phyloP scores from a whole-genome alignment of 2,888 invertebrate genomes.

The Pegoplata infirma region DNA sequence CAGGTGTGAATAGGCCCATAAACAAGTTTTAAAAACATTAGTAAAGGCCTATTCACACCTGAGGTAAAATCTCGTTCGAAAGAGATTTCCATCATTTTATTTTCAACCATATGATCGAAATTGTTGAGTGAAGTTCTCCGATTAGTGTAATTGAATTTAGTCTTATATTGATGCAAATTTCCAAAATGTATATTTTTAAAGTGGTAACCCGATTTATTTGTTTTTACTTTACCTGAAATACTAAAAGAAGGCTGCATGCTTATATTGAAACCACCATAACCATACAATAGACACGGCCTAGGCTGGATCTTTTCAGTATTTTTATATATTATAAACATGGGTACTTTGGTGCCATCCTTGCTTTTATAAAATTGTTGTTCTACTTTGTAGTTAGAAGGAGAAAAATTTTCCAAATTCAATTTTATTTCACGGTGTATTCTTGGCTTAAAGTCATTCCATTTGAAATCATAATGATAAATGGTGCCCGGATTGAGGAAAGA shows the following conservation, averaged over 20 bases:
- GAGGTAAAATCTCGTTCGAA: no score
- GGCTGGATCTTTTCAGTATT: conserved; percentile 80
- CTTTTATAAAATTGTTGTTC: conserved; percentile 95
- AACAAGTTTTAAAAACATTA: no score
- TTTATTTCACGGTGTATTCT: conserved; percentile 89
- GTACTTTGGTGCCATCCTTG: conserved; percentile 95
- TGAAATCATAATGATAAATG: conserved; percentile 92
- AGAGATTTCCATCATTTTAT: no score
- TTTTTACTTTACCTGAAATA: conserved; percentile 79
- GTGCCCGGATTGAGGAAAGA: conserved; percentile 93
- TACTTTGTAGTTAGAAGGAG: conserved; percentile 87
- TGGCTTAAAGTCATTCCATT: conserved; percentile 81
- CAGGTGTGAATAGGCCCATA: no score
- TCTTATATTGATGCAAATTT: no score
- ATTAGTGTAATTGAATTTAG: no score
- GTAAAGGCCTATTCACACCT: no score
- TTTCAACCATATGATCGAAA: no score
- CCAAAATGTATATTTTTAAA: no score
- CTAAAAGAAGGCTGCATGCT: conserved; percentile 94
- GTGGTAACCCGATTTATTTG: no score
- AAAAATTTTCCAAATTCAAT: conserved; percentile 88
- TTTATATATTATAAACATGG: conserved; percentile 95
- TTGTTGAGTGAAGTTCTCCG: neutral
- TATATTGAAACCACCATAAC: conserved; percentile 98
- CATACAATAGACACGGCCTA: conserved; percentile 91